phyloP scores from a whole-genome alignment of 1,140 invertebrate species.

The Rhizoglyphus robini region DNA sequence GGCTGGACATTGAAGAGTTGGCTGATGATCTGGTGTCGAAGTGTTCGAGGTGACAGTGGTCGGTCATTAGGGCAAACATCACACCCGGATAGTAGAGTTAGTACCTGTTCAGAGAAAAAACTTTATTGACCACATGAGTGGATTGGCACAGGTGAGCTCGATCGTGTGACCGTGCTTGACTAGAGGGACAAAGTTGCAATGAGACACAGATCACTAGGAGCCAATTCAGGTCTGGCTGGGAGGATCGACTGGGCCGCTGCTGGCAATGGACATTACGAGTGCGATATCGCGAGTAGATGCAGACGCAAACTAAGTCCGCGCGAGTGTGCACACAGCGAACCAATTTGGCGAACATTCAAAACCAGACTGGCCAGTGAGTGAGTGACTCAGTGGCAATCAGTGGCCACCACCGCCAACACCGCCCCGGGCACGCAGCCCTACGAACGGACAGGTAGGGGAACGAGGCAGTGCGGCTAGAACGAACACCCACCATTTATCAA shows the following conservation, averaged over 20 bases:
- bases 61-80: conserved; percentile 1
- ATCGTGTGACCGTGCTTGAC: no score
- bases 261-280: no score
- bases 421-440: background rate
- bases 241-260: background rate
- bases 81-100: background rate
- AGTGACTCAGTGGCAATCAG: background rate
- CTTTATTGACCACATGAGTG: background rate
- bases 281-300: no score
- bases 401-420: conserved; percentile 11
- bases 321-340: background rate
- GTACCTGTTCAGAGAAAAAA: no score
- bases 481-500: background rate
- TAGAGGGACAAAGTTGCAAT: no score
- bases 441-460: no score
- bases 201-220: no score
- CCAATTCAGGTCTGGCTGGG: no score
- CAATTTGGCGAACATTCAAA: background rate
- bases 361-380: background rate
- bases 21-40: background rate
- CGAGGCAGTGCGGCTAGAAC: no score
- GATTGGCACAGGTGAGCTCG: no score
- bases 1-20: background rate
- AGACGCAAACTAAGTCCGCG: background rate
- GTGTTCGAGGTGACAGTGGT: background rate